Conservation (phyloP, 2,113 vertebrate species). For the Pomatorhinus ruficollis region DNA sequence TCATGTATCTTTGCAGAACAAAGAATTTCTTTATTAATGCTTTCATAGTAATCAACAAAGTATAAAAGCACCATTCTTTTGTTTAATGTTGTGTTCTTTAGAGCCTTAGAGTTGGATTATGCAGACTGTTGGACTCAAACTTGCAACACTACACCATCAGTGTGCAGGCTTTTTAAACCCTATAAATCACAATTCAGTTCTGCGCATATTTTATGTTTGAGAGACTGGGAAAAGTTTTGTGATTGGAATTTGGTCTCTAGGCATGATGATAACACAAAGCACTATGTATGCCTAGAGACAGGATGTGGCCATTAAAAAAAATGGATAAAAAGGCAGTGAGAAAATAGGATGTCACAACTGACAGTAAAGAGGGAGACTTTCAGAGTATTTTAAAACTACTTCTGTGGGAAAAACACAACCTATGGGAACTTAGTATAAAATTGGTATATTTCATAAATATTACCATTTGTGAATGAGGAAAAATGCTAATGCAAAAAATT, state of each 20-base stretch:
- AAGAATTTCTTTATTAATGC: slow-evolving; percentile 26
- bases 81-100: neutral
- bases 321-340: neutral
- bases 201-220: neutral
- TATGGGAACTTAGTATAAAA: neutral
- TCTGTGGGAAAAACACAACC: neutral
- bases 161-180: neutral
- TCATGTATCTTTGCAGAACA: neutral
- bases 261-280: neutral
- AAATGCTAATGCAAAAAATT: neutral
- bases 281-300: neutral
- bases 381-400: neutral
- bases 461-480: neutral
- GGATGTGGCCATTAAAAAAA: neutral
- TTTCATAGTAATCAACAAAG: neutral
- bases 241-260: neutral
- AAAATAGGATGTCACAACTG: neutral
- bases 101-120: neutral
- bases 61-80: neutral
- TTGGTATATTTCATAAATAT: neutral
- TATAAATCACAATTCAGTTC: neutral
- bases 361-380: neutral
- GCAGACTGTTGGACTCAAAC: neutral
- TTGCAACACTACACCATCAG: neutral
- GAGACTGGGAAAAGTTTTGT: neutral